Conservation (phyloP, 1,140 invertebrate species). For the Galleria mellonella region DNA sequence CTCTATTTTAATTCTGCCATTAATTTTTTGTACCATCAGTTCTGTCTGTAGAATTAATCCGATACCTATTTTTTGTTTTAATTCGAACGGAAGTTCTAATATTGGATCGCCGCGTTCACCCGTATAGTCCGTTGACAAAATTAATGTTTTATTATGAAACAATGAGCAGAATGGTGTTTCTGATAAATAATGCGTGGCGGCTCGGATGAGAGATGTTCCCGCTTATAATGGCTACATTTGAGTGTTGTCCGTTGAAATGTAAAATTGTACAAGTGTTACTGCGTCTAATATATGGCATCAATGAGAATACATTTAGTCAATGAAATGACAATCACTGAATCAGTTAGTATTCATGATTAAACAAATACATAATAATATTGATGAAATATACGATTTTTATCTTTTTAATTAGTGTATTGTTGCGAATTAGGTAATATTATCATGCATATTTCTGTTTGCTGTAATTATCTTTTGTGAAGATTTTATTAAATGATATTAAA, state of each 20-base stretch:
- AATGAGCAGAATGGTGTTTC: slow-evolving; percentile 57
- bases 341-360: neutral
- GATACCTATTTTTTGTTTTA: slow-evolving; percentile 35
- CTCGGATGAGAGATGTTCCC: slow-evolving; percentile 41
- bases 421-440: no score
- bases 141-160: slow-evolving; percentile 70
- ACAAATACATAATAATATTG: no score
- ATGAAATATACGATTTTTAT: no score
- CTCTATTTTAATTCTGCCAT: slow-evolving; percentile 1
- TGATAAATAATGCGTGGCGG: slow-evolving; percentile 50
- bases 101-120: slow-evolving; percentile 47
- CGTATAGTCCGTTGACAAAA: slow-evolving; percentile 60
- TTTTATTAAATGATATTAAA: no score
- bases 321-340: slow-evolving; percentile 19
- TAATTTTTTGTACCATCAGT: neutral
- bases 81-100: slow-evolving; percentile 61
- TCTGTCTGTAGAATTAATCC: neutral
- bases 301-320: no score
- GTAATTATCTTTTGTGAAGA: no score
- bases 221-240: slow-evolving; percentile 39
- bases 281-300: slow-evolving; percentile 2
- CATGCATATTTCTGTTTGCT: no score
- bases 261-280: slow-evolving; percentile 31
- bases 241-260: slow-evolving; percentile 31
- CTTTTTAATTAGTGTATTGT: no score